A percentile compares a stretch with the other conserved stretches of the same genome.
phyloP scores from a whole-genome alignment of 2,888 invertebrate genomes.

The Drosophila multiciliata region DNA sequence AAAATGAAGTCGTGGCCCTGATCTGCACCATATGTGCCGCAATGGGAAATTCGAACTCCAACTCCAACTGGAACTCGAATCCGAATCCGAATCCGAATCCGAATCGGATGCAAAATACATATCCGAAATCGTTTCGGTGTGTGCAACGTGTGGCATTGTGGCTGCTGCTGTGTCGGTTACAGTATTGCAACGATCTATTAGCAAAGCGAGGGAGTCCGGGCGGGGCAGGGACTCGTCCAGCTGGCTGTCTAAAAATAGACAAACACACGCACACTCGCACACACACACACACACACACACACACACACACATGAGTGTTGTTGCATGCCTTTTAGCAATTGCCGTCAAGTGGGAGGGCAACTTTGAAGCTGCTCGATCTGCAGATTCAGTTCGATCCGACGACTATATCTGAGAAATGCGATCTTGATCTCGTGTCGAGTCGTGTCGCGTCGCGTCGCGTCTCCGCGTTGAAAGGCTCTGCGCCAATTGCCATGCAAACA shows the following conservation, averaged over 20 bases:
- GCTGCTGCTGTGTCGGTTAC: conserved; percentile 64
- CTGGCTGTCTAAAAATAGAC: conserved; percentile 45
- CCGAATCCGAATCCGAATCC: conserved; percentile 4
- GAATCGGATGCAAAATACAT: conserved; percentile 4
- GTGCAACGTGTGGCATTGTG: conserved; percentile 23
- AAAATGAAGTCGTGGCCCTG: conserved; percentile 68
- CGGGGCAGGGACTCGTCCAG: conserved; percentile 39
- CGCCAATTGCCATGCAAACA: conserved; percentile 33
- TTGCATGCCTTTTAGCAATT: conserved; percentile 12
- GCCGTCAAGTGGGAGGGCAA: conserved; percentile 18
- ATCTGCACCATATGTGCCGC: conserved; percentile 64
- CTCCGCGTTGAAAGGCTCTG: conserved; percentile 64
- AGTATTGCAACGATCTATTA: conserved; percentile 79
- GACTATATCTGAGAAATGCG: conserved; percentile 52
- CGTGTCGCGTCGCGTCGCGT: conserved; percentile 24
- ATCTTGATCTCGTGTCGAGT: conserved; percentile 48
- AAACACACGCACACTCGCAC: not conserved
- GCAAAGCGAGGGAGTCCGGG: conserved; percentile 43
- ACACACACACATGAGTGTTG: not conserved
- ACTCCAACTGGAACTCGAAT: conserved; percentile 1
- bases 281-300: not conserved
- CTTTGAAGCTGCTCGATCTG: conserved; percentile 35
- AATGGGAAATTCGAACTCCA: conserved; percentile 26
- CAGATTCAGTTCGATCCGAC: conserved; percentile 34
- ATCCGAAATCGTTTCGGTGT: conserved; percentile 10